Conservation (phyloP, 2,113 vertebrate genomes). For the Hippotragus niger region DNA sequence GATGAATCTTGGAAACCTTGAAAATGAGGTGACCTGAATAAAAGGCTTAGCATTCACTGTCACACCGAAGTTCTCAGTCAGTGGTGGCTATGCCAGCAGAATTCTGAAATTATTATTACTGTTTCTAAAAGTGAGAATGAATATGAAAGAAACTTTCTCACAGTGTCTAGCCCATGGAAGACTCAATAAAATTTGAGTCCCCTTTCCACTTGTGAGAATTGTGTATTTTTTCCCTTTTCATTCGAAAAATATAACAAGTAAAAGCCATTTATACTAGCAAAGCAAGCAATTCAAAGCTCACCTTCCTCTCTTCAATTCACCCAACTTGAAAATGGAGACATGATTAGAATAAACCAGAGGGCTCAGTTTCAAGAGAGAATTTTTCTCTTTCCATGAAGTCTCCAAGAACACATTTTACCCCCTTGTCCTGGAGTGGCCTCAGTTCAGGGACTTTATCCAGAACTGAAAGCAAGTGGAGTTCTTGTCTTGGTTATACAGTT, state of each 20-base stretch:
- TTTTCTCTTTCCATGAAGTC: constrained; percentile 38
- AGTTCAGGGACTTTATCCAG: neutral
- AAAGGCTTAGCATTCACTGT: neutral
- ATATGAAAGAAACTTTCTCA: neutral
- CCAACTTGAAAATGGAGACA: neutral
- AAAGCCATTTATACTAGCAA: neutral
- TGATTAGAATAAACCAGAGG: constrained; percentile 24
- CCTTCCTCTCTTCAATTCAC: neutral
- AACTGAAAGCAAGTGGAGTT: neutral
- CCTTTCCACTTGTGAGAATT: neutral
- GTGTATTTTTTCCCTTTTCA: neutral
- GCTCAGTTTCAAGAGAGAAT: neutral
- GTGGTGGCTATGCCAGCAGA: neutral
- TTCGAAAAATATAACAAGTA: neutral
- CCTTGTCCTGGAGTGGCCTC: neutral
- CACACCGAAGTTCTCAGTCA: neutral
- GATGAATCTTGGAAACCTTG: neutral
- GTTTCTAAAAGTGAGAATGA: neutral
- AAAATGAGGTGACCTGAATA: neutral
- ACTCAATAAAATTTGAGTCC: neutral
- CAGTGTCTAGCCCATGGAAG: neutral
- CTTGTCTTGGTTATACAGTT: neutral
- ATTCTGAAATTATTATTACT: neutral
- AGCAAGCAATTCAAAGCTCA: neutral
- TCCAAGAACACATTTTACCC: neutral